Evolutionary conservation across 2,113 vertebrate species (phyloP).

Genomic region (Chaenogobius annularis): DNA sequence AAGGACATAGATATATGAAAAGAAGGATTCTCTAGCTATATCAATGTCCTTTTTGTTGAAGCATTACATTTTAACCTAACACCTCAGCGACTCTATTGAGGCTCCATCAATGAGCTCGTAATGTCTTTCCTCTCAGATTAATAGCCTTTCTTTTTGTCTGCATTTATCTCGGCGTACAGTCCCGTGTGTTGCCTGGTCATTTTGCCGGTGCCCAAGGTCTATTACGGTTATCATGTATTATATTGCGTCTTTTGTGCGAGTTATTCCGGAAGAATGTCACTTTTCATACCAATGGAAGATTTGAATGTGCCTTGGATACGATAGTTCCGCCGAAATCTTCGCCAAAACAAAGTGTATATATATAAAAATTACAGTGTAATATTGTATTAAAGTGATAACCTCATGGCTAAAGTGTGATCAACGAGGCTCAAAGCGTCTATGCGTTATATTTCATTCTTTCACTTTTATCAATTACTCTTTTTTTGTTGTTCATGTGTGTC

Average conservation of each 20-base stretch:
- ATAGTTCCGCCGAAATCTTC: no score
- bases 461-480: no score
- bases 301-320: slow-evolving; percentile 40
- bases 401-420: no score
- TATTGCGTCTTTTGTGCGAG: slow-evolving; percentile 57
- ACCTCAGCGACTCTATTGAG: slow-evolving; percentile 52
- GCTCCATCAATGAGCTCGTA: slow-evolving; percentile 47
- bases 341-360: no score
- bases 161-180: slow-evolving; percentile 55
- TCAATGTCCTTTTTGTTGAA: slow-evolving; percentile 60
- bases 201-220: slow-evolving; percentile 41
- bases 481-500: no score
- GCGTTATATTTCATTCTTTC: no score
- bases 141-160: slow-evolving; percentile 61
- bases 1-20: no score
- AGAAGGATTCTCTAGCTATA: slow-evolving; percentile 46
- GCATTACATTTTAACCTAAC: slow-evolving; percentile 48
- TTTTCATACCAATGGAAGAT: slow-evolving; percentile 29
- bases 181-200: slow-evolving; percentile 32
- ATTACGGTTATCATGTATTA: slow-evolving; percentile 47
- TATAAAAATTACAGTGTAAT: no score
- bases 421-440: no score
- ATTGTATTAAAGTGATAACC: no score
- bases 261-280: slow-evolving; percentile 33
- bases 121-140: slow-evolving; percentile 55